phyloP scores from a whole-genome alignment of 1,140 invertebrate genomes.

The Drepana arcuata region DNA sequence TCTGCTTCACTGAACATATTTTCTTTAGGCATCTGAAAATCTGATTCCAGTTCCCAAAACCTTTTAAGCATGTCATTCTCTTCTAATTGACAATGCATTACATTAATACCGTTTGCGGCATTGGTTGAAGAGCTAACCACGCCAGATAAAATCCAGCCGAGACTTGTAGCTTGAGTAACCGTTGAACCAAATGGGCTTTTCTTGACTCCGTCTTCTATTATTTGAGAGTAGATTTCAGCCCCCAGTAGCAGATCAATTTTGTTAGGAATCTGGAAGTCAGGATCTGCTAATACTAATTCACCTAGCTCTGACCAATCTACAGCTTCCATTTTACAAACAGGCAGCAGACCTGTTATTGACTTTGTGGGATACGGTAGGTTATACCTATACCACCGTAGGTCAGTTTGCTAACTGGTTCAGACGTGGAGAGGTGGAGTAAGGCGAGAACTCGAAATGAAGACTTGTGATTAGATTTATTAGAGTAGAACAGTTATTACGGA shows the following conservation, averaged over 20 bases:
- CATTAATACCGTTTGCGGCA: not conserved
- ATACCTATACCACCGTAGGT: too few relatives aligned
- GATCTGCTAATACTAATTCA: conserved; percentile 12
- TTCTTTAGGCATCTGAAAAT: not conserved
- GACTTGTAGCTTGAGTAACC: not conserved
- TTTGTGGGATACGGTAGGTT: too few relatives aligned
- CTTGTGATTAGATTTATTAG: too few relatives aligned
- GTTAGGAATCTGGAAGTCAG: conserved; percentile 4
- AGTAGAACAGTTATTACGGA: too few relatives aligned
- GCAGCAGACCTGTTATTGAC: too few relatives aligned
- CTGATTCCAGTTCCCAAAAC: conserved; percentile 10
- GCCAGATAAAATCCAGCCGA: conserved; percentile 13
- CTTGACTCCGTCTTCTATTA: conserved; percentile 7
- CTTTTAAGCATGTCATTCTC: not conserved
- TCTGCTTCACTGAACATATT: conserved; percentile 7
- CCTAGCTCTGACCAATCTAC: too few relatives aligned
- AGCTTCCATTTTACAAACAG: too few relatives aligned
- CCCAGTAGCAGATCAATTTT: conserved; percentile 10
- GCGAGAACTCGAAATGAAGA: too few relatives aligned
- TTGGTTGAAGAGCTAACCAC: not conserved
- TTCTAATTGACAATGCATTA: not conserved
- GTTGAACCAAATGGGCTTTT: conserved; percentile 1
- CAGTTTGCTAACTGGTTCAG: too few relatives aligned
- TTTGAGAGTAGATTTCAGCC: conserved; percentile 1
- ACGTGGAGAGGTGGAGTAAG: too few relatives aligned